Base-by-base conservation (phyloP, 2,888 invertebrate genomes). In the Synergus gifuensis region DNA sequence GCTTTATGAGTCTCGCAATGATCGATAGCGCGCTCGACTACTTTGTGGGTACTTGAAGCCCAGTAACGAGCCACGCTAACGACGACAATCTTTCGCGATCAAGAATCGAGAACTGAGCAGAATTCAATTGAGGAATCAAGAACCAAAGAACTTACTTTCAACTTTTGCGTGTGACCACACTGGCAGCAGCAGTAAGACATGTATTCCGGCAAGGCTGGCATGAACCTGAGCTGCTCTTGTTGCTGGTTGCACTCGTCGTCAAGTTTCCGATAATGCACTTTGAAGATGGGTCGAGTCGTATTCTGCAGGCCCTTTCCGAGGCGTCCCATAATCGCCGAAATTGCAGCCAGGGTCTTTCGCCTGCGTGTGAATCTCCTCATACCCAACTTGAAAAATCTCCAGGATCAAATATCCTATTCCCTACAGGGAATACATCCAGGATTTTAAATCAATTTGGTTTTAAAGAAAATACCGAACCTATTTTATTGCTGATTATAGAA, bases 131-230 rank as follows among this genome's bases (percentile, higher is more conserved):
- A n/a, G 18, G 16, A 42, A 42, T 42, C 60, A 60, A 67, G 5
- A 79, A 46, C 5, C 22, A 46, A 69, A 60, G 28, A 69, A 90
- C 91, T 92, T 92, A 94, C 94, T 94, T 94, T 93, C 83, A 94
- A 89, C 88, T 94, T 94, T 89, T 94, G 94, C 88, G 93, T 93
- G 90, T 94, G 94, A 81, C 94, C 94, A 87, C 94, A 94, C 87
- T 94, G 94, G 88, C 93, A 93, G 90, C 94, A 94, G 86, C 94
- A 94, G 89, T 94, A 94, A 79, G 94, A 94, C 89, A 94, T 91
- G 89, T 94, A 94, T 87, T 94, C 94, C 85, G 94, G 93, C 81
- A 94, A 88, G 44, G 93, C 92, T 62, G 94, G 93, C 91, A 93
- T 92, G 86, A 93, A 93, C 89, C 92, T 93, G 76, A 92, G 87